Percentiles rank a stretch among this genome's conserved stretches.
phyloP scores from a whole-genome alignment of 2,888 invertebrate genomes.

The Scaptodrosophila latifasciaeformis region DNA sequence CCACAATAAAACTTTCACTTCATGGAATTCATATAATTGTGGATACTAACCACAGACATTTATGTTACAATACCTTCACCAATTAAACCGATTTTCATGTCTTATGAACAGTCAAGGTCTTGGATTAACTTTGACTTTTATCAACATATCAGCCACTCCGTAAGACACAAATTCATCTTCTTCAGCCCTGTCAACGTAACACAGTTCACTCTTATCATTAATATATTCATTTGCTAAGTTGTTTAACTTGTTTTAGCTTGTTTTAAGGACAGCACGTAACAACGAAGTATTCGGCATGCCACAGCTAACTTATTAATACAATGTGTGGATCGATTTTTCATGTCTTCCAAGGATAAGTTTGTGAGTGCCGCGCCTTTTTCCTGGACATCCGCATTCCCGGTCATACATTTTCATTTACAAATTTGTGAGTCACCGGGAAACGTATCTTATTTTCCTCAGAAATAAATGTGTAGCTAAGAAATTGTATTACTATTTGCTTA shows the following conservation, averaged over 20 bases:
- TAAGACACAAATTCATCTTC: too few relatives aligned
- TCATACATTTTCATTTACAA: conserved; percentile 25
- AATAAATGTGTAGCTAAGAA: not conserved
- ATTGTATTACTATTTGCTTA: not conserved
- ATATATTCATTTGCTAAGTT: conserved; percentile 47
- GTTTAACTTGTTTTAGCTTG: conserved; percentile 20
- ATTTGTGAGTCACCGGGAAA: conserved; percentile 35
- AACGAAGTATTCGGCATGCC: conserved; percentile 11
- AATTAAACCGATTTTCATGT: too few relatives aligned
- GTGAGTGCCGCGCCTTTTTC: conserved; percentile 20
- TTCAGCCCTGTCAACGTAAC: too few relatives aligned
- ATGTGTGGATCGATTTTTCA: conserved; percentile 40
- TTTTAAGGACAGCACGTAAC: conserved; percentile 31
- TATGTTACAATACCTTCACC: too few relatives aligned
- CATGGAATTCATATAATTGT: too few relatives aligned
- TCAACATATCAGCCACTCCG: too few relatives aligned
- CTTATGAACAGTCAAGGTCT: too few relatives aligned
- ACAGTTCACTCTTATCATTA: conserved; percentile 38
- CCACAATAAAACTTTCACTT: too few relatives aligned
- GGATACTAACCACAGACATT: too few relatives aligned
- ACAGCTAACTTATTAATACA: conserved; percentile 34
- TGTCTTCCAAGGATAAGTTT: conserved; percentile 3
- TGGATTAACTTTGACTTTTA: too few relatives aligned
- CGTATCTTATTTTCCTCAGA: conserved; percentile 5
- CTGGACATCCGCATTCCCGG: not conserved